Evolutionary conservation across 2,797 vertebrate genomes (phyloP), one percentile per base, ranked within the genome.

Genomic region (Leptoclinus maculatus): DNA sequence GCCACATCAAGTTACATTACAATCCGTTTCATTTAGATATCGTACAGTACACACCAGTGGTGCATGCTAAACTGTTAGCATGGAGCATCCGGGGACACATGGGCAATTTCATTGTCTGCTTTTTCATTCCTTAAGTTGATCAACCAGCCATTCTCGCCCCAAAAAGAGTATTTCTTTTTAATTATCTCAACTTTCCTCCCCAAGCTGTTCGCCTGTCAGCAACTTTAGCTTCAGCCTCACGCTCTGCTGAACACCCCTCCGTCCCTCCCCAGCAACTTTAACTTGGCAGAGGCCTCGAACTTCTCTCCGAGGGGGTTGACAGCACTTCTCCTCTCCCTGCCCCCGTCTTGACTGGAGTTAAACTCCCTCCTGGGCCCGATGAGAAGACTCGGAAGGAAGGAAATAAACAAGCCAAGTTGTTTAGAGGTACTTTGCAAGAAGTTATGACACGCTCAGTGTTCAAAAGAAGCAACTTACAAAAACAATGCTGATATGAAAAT

Each of bases 161-260:
- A 43, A 75, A 86, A 87, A 67, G 47, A 83, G 58, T 83, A 66
- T 87, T 89, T 86, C 69, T 88, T 80, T 90, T 92, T 89, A 92
- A 91, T 91, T 89, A 89, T 84, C 66, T 84, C 70, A 84, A 84
- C 89, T 90, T 86, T 90, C 74, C 84, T 87, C 88, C 84, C 83
- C 74, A 23, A 91, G 88, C 88, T 79, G 84, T 87, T 91, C 64
- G 86, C 88, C 93, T 91, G 93, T 94, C 94, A 94, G 93, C 86
- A 87, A 77, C 82, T 88, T 85, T 29, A 86, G 88, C 85, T 89
- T 66, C 88, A 63, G 88, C 90, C 87, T 85, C 92, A 93, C 83
- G 93, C 92, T 93, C 93, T 68, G 83, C 83, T 94, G 93, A 92
- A 71, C 93, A 91, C 54, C 85, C 82, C 88, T 89, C 89, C 81